Evolutionary conservation across 64 coral and sea anemone species (phyloP), one percentile per base, ranked within the genome.

Genomic region (Stichodactyla mertensii): DNA sequence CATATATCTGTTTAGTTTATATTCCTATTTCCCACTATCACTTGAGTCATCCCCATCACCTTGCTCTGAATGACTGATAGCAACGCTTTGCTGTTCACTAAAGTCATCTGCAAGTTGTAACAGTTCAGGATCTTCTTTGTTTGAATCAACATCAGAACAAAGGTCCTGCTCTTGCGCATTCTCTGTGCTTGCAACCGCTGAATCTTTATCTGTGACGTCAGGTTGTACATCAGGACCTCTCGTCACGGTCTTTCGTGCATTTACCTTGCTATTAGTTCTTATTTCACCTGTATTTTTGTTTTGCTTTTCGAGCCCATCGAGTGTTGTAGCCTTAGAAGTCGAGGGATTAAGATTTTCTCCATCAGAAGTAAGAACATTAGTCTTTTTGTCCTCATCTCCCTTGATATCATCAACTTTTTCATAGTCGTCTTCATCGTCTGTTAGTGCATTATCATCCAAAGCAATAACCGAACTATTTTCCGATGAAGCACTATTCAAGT

Each of bases 401-500:
- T 79, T 79, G 1, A 10, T 79, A 79, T 85, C 66, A 61, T 64
- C 71, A 79, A 56, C 55, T 56, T 60, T 45, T 55, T 61, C 84
- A 6, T 66, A 69, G 5, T 78, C 31, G 4, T 86, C 83, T n/a
- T 81, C 77, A 28, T 61, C n/a, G 54, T 92, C 84, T 58, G 93
- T 92, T 28, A 92, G 85, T 10, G 85, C 86, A 69, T 89, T 87
- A 31, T 92, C 91, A 15, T 95, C 87, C 8, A 88, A 22, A 52
- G 81, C 88, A 4, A 87, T 52, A 5, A 81, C 82, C 1, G 84
- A 86, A 78, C 93, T 95, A 45, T 92, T 92, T 89, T 98, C 95
- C 55, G 95, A 94, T 11, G 95, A 94, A 1, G 95, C 88, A 57
- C 95, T 98, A 71, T 98, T 94, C 55, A 98, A 89, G 61, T 98